phyloP scores from a whole-genome alignment of 2,113 vertebrate species.

The Myanophis thanlyinensis region DNA sequence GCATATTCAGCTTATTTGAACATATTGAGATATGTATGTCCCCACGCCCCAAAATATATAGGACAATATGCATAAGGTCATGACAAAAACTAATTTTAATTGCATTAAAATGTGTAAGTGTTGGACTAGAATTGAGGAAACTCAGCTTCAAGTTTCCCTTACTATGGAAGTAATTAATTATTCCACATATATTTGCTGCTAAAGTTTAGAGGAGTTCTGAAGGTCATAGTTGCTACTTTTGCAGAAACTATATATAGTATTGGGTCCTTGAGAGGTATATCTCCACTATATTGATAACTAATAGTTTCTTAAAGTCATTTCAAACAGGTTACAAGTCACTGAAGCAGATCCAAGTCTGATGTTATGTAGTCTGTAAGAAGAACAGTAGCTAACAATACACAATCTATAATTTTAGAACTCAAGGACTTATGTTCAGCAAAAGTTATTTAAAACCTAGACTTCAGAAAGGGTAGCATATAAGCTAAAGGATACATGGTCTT shows the following conservation, averaged over 20 bases:
- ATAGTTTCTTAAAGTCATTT: background rate
- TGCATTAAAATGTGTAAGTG: background rate
- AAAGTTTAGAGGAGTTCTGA: background rate
- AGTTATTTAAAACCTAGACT: background rate
- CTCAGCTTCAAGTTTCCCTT: background rate
- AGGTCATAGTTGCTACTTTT: background rate
- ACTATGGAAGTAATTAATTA: background rate
- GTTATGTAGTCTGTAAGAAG: background rate
- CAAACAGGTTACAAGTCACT: background rate
- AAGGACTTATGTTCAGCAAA: background rate
- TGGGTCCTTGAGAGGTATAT: background rate
- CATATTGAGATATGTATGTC: background rate
- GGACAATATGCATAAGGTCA: background rate
- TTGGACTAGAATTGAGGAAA: background rate
- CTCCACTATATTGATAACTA: background rate
- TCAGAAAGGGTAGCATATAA: background rate
- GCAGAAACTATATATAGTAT: background rate
- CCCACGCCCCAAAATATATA: background rate
- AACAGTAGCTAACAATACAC: background rate
- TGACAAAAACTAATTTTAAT: background rate
- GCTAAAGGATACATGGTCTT: background rate
- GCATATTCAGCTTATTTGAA: background rate
- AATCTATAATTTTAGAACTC: background rate
- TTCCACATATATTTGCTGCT: background rate
- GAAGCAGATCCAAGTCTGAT: background rate